Evolutionary conservation across 1,140 invertebrate genomes (phyloP), one percentile per base, ranked within the genome.

Genomic region (Geopemphigus sp.): DNA sequence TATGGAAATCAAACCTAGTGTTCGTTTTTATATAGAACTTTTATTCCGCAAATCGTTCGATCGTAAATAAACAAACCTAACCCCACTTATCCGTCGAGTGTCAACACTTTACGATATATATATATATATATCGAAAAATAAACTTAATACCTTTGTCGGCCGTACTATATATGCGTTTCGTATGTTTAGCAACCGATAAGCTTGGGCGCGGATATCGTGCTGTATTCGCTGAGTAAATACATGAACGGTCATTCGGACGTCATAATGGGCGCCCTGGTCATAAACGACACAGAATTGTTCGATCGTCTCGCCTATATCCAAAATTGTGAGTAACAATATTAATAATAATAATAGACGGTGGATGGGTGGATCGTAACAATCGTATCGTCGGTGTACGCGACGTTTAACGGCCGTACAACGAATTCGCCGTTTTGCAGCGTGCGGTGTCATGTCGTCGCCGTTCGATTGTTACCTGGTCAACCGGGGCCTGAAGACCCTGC

Each of bases 221-320:
- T 95, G 82, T 97, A 99, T 87, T 99, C 97, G 0, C 83, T 98
- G 39, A 98, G 97, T 0, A 99, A 99, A 86, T 99, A 98, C 84
- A 96, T 99, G 91, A 99, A 99, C 86, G 98, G 97, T 0, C 97
- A 99, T 86, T 93, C 94, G 1, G 98, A 99, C 88, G 93, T 98
- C 61, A 92, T 99, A 1, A 99, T 99, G 98, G 98, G 98, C 6
- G 92, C 93, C 12, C 89, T 92, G 11, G 88, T 93, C 39, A 89
- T 91, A 5, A 95, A 91, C 82, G 88, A 91, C 83, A 89, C 93
- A 74, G 90, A 90, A 64, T 83, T 98, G 0, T 89, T 90, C 82
- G 84, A 92, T 32, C 89, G 88, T 84, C 84, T 99, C 17, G 88
- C 90, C 82, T 98, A 94, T 86, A 86, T 96, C 74, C 97, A 99